phyloP scores from a whole-genome alignment of 64 coral and sea anemone species.

The Montipora capricornis region DNA sequence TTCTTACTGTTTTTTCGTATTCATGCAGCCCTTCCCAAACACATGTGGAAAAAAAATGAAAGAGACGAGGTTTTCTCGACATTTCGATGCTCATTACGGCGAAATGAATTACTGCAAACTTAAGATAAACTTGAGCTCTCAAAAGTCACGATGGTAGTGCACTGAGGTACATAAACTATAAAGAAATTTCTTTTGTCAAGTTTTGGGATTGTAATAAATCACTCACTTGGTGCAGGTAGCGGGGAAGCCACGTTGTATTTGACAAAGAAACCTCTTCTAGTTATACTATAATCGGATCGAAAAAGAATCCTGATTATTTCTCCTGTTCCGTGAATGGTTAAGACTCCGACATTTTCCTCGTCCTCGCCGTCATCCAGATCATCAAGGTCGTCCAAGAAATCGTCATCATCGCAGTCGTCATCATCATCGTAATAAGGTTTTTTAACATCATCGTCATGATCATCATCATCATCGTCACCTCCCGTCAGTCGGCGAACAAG shows the following conservation, averaged over 20 bases:
- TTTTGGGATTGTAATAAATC: no score
- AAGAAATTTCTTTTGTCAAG: not conserved
- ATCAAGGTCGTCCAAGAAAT: not conserved
- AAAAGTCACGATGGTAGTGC: no score
- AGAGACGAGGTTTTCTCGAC: no score
- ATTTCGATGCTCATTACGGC: no score
- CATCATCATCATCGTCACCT: slow-evolving; percentile 16
- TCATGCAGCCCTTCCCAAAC: no score
- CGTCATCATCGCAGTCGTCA: slow-evolving; percentile 14
- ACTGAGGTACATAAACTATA: no score
- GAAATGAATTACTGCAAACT: no score
- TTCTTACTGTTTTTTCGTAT: no score
- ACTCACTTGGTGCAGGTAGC: not conserved
- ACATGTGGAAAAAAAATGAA: no score
- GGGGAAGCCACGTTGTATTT: not conserved
- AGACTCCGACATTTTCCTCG: not conserved
- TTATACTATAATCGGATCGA: slow-evolving; percentile 10
- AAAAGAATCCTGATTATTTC: slow-evolving; percentile 29
- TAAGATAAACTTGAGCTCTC: no score
- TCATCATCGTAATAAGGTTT: not conserved
- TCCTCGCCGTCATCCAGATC: slow-evolving; percentile 16
- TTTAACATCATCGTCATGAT: not conserved
- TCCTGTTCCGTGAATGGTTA: slow-evolving; percentile 22
- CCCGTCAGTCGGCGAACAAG: not conserved
- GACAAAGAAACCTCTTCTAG: slow-evolving; percentile 32